Percentiles rank a stretch among this genome's conserved stretches.
phyloP scores from a whole-genome alignment of 2,888 invertebrate species.

The Anorthoa munda region DNA sequence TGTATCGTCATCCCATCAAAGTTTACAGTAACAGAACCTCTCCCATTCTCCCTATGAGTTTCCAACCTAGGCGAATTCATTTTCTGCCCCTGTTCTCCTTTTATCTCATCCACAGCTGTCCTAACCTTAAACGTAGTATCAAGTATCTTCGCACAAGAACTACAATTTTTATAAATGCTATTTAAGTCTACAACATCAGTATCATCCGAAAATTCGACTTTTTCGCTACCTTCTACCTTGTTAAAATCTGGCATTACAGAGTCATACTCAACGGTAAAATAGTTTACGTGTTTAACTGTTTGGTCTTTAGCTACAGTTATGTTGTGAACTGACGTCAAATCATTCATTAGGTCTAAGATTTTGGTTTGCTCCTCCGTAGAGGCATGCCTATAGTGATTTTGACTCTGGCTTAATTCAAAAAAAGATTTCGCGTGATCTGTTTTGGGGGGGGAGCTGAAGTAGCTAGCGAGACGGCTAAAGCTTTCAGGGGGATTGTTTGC shows the following conservation, averaged over 20 bases:
- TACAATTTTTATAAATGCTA: conserved; percentile 71
- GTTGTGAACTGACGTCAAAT: conserved; percentile 80
- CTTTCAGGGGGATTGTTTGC: conserved; percentile 63
- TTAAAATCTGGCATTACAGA: conserved; percentile 44
- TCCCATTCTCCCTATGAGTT: conserved; percentile 47
- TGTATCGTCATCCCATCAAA: conserved; percentile 69
- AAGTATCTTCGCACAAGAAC: conserved; percentile 75
- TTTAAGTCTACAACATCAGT: conserved; percentile 52
- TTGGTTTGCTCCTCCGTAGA: conserved; percentile 42
- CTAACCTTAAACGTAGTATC: conserved; percentile 74
- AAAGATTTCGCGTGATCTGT: conserved; percentile 86
- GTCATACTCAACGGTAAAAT: conserved; percentile 83
- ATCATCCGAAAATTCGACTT: conserved; percentile 59
- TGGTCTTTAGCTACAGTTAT: conserved; percentile 74
- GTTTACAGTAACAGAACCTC: conserved; percentile 71
- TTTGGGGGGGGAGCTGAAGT: conserved; percentile 84
- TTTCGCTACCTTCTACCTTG: conserved; percentile 1
- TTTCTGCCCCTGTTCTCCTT: conserved; percentile 44
- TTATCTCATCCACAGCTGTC: conserved; percentile 70
- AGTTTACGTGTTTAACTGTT: conserved; percentile 79
- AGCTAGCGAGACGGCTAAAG: conserved; percentile 85
- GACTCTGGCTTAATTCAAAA: conserved; percentile 89
- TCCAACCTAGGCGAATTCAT: conserved; percentile 63
- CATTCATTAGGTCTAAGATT: conserved; percentile 77
- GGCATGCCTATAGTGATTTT: conserved; percentile 85